Conservation (phyloP, 2,888 invertebrate genomes). For the Drosophila pseudotalamancana region DNA sequence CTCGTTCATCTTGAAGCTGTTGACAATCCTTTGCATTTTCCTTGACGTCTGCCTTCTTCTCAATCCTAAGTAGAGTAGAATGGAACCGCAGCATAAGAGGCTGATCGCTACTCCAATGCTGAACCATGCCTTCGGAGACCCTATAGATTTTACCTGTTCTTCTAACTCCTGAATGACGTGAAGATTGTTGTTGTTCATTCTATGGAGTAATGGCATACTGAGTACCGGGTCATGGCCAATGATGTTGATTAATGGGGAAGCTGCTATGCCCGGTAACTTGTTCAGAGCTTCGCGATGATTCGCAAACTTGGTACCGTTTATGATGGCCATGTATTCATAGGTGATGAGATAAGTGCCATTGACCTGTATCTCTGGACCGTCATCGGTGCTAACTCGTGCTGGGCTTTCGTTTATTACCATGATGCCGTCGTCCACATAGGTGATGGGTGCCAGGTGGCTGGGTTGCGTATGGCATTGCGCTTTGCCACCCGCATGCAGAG, state of each 20-base stretch:
- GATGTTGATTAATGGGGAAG: neutral
- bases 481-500: constrained; percentile 9
- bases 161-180: too few relatives aligned
- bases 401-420: neutral
- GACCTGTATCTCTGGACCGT: neutral
- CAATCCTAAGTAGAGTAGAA: neutral
- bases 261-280: neutral
- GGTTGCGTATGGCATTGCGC: constrained; percentile 4
- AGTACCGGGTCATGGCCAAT: neutral
- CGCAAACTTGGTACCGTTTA: neutral
- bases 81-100: neutral
- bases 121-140: neutral
- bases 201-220: neutral
- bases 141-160: neutral
- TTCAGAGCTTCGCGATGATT: neutral
- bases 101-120: neutral
- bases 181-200: neutral
- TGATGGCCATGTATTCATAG: too few relatives aligned
- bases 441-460: too few relatives aligned
- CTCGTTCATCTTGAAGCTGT: neutral
- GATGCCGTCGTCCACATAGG: too few relatives aligned
- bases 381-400: neutral
- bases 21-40: neutral
- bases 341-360: neutral
- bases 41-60: neutral